Base-by-base conservation (phyloP, 2,888 invertebrate species). In the Druceiella hillmani region DNA sequence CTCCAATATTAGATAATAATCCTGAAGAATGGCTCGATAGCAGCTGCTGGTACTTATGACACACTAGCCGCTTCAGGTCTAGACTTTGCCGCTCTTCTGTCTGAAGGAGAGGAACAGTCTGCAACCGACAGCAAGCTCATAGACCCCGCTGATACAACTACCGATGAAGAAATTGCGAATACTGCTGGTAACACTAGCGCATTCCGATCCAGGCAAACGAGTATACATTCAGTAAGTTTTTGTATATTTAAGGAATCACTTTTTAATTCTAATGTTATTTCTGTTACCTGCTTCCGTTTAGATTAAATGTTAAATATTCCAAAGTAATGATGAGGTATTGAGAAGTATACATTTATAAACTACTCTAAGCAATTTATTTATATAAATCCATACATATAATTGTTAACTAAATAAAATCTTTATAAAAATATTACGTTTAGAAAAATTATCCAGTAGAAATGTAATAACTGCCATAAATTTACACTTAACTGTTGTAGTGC, bases 11-110 rank as follows among this genome's bases (percentile, higher is more conserved):
- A 78, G 65, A 77, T 79, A 50, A 62, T 78, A 47, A 78, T 75
- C 43, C 51, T 79, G 29, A 75, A 77, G 52, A 75, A 76, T 54
- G 78, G 78, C 2, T 44, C 64, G 2, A 67, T 76, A 48, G 75
- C 74, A 3, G 77, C 80, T 0, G 78, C 81, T 20, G 83, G 82
- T 34, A 78, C 81, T 38, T 89, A 82, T 55, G 78, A 79, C 11
- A 80, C 84, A 2, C 63, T 90, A 2, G 78, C 81, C 47, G 79
- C 76, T 3, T 79, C 80, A 3, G 88, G 87, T 1, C 59, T 87
- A 49, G 83, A 90, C 61, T 88, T 90, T 58, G 85, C 87, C 0
- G 72, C 81, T 52, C 59, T 91, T 43, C 57, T 89, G 39, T 76
- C 75, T 1, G 70, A 73, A 5, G 65, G 67, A 2, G 67, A 74